Conservation (phyloP, 2,113 vertebrate genomes). For the Rhineura floridana region DNA sequence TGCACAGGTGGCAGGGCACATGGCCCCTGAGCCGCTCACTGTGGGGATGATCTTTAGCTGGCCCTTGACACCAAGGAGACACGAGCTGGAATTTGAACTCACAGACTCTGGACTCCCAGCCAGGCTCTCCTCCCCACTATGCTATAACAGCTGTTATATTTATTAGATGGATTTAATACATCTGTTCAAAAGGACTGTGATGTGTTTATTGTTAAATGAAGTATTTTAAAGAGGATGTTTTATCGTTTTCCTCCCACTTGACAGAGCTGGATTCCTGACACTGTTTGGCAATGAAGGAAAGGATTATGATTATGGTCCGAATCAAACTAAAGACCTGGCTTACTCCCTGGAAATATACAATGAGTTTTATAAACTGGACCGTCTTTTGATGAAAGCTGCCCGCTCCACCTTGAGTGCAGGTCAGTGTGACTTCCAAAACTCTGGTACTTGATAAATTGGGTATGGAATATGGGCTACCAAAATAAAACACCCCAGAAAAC, state of each 20-base stretch:
- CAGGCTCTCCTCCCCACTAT: too few species aligned
- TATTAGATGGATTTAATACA: neutral
- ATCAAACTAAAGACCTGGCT: constrained; percentile 53
- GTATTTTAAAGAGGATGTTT: neutral
- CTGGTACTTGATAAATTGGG: neutral
- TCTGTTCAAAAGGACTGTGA: neutral
- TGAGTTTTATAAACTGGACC: constrained; percentile 79
- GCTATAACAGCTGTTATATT: too few species aligned
- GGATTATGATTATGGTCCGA: constrained; percentile 21
- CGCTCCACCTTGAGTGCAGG: constrained; percentile 76
- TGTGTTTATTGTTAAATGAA: too few species aligned
- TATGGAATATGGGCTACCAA: neutral
- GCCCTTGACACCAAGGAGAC: too few species aligned
- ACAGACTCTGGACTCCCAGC: too few species aligned
- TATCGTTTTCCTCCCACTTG: neutral
- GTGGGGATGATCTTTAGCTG: too few species aligned
- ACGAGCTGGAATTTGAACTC: too few species aligned
- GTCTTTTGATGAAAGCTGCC: constrained; percentile 80
- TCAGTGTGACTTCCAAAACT: constrained; percentile 27
- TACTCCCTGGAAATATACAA: constrained; percentile 74
- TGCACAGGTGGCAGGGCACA: too few species aligned
- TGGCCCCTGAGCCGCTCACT: too few species aligned
- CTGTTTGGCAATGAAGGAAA: constrained; percentile 79
- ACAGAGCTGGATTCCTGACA: constrained; percentile 83
- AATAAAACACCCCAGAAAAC: neutral